Base-by-base conservation (phyloP, 1,140 invertebrate genomes). In the Melanaphis sacchari region DNA sequence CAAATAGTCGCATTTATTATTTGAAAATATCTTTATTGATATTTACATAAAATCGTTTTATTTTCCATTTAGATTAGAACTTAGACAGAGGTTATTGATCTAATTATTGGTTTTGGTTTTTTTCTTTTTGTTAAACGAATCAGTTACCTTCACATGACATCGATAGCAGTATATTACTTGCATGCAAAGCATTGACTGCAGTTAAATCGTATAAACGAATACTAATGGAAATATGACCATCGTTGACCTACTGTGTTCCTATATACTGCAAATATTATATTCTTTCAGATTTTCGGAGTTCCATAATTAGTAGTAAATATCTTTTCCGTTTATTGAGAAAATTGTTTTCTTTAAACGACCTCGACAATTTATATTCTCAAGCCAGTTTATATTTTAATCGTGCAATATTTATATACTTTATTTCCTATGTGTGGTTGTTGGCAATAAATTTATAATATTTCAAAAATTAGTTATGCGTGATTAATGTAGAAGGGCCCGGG, bases 21-120 rank as follows among this genome's bases (percentile, higher is more conserved):
- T 87, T n/a, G 41, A 87, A 84, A 87, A 87, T 87, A 87, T 87
- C 84, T 43, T 21, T 43, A 43, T 46, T n/a, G 41, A 43, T 87
- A 87, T 43, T 43, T 87, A 87, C 84, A 43, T 87, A 43, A 43
- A 87, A 54, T 36, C 31, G 88, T 90, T 90, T 90, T 90, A 90
- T 90, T 90, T 90, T 90, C 46, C 88, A 90, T 54, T 90, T 54
- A 90, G n/a, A 90, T 90, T 90, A 90, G 40, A 26, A 41, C 84
- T 31, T 31, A 31, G 31, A 46, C 84, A 41, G 31, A 43, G 41
- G 41, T 31, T 87, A 87, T 43, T 31, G 84, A 87, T 26, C 40
- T 43, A 43, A 41, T 87, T 43, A 43, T 43, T n/a, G 26, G 84
- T 87, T 43, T 87, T 87, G 21, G 15, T n/a, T 87, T 5, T 41